These are phyloP conservation scores for Orycteropus afer DNA, from an alignment of 2,113 vertebrate genomes.

Conservation along the genomic window DNA sequence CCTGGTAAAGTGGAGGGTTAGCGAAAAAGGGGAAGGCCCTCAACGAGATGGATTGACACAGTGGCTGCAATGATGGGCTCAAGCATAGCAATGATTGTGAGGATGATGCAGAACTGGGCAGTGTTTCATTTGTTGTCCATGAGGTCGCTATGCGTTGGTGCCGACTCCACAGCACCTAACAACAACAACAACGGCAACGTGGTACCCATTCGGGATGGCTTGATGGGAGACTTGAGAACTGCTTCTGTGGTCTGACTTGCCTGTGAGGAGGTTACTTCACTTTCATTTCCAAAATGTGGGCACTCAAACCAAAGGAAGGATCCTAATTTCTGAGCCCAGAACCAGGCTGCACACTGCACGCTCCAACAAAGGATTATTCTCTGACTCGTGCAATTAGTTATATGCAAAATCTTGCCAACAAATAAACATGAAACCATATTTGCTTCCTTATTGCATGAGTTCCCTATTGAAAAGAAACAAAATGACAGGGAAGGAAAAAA, in stretches of 20 bases:
- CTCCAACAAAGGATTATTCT: not conserved
- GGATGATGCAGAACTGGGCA: no score
- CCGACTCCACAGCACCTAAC: not conserved
- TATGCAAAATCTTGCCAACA: not conserved
- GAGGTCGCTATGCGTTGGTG: no score
- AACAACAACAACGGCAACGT: not conserved
- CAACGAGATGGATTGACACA: no score
- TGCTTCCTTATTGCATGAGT: not conserved
- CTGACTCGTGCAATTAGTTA: not conserved
- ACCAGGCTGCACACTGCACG: not conserved
- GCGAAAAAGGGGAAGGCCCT: no score
- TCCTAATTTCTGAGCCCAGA: not conserved
- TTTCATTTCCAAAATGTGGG: not conserved
- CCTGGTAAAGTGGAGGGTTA: no score
- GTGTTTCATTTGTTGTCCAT: no score
- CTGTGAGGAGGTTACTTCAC: rapidly evolving
- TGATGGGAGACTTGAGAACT: not conserved
- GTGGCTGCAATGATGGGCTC: no score
- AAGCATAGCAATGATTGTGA: no score
- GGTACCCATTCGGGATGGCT: not conserved
- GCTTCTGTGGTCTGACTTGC: rapidly evolving
- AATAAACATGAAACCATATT: not conserved
- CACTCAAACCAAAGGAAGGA: not conserved
- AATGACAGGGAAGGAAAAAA: no score
- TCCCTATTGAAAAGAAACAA: not conserved